Percentiles rank a stretch among this genome's conserved stretches.
Conservation (phyloP, 2,888 invertebrate species). For the Drosophila engyochracea region DNA sequence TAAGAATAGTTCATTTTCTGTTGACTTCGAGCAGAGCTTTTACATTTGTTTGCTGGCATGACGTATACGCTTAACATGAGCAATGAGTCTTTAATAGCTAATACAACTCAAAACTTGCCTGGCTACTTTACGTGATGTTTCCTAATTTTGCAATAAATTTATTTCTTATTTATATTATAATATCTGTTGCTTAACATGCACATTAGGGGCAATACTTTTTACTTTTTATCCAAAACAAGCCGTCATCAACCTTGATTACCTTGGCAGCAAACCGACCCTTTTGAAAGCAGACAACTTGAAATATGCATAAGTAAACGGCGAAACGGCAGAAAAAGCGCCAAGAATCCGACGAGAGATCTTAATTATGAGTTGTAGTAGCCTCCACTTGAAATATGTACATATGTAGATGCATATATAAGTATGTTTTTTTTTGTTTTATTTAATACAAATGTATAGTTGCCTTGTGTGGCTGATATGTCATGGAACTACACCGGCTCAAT, state of each 20-base stretch:
- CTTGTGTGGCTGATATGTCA: slow-evolving; percentile 36
- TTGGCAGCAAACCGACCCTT: slow-evolving; percentile 65
- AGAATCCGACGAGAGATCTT: slow-evolving; percentile 41
- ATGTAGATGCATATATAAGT: neutral
- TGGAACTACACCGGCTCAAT: slow-evolving; percentile 35
- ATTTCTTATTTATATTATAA: slow-evolving; percentile 1
- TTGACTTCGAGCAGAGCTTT: slow-evolving; percentile 19
- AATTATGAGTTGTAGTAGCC: slow-evolving; percentile 43
- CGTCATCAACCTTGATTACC: slow-evolving; percentile 70
- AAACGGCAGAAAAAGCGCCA: neutral
- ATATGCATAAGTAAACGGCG: neutral
- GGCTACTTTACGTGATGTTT: neutral
- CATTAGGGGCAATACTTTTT: slow-evolving; percentile 66
- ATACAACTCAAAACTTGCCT: slow-evolving; percentile 2
- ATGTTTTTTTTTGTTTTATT: neutral
- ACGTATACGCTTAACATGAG: slow-evolving; percentile 1
- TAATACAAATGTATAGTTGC: slow-evolving; percentile 3
- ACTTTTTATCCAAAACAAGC: slow-evolving; percentile 37
- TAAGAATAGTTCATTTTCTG: slow-evolving; percentile 19
- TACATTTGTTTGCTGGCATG: slow-evolving; percentile 1
- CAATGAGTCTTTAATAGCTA: neutral
- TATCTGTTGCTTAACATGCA: slow-evolving; percentile 6
- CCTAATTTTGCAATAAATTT: neutral
- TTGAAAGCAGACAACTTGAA: slow-evolving; percentile 13
- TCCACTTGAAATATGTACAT: slow-evolving; percentile 6